Evolutionary conservation across 2,888 invertebrate genomes (phyloP).

Genomic region (Dermolepida albohirtum): DNA sequence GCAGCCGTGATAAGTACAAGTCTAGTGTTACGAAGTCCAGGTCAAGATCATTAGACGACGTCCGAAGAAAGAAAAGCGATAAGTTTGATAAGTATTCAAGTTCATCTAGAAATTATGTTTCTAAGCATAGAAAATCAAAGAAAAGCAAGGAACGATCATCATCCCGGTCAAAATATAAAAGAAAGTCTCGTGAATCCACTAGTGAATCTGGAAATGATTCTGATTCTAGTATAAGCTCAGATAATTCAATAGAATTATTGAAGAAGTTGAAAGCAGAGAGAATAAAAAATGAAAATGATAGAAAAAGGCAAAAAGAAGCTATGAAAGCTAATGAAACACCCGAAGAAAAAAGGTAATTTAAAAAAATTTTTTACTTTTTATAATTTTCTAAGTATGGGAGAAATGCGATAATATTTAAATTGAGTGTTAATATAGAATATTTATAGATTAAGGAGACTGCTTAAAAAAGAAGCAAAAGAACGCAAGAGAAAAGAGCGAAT

Average conservation of each 20-base stretch:
- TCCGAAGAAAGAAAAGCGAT: neutral
- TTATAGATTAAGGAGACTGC: constrained; percentile 74
- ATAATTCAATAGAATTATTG: constrained; percentile 74
- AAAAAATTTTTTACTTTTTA: neutral
- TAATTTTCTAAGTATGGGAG: neutral
- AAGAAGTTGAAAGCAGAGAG: constrained; percentile 81
- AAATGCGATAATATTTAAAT: neutral
- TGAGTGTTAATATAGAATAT: neutral
- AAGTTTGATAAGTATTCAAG: constrained; percentile 7
- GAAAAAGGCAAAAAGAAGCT: constrained; percentile 77
- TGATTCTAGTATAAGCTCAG: constrained; percentile 56
- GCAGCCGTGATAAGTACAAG: constrained; percentile 9
- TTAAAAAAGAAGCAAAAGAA: constrained; percentile 93
- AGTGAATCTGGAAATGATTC: constrained; percentile 24
- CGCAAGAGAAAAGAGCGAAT: constrained; percentile 87
- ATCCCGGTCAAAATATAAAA: constrained; percentile 12
- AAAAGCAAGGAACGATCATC: constrained; percentile 12
- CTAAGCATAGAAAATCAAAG: constrained; percentile 4
- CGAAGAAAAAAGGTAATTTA: constrained; percentile 82
- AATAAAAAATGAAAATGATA: constrained; percentile 73
- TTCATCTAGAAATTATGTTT: constrained; percentile 9
- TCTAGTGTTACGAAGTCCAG: constrained; percentile 5
- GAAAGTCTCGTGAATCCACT: constrained; percentile 21
- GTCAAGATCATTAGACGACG: constrained; percentile 22
- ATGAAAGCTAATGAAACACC: constrained; percentile 93